phyloP scores from a whole-genome alignment of 2,113 vertebrate species.

The Lonchura striata region DNA sequence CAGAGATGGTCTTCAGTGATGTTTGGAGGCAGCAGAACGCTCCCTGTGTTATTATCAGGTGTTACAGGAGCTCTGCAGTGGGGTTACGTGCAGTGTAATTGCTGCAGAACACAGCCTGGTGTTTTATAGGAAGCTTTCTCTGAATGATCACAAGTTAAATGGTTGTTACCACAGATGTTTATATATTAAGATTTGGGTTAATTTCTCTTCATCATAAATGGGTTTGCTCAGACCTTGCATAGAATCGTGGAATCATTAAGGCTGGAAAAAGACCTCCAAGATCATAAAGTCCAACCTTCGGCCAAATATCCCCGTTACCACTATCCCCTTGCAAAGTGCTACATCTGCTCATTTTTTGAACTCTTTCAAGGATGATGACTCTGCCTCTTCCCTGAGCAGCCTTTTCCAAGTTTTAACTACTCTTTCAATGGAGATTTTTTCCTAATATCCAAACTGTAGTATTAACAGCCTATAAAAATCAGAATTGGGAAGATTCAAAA shows the following conservation, averaged over 20 bases:
- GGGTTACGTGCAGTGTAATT: neutral
- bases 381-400: neutral
- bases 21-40: neutral
- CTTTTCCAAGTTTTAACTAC: neutral
- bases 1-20: neutral
- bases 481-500: neutral
- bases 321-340: neutral
- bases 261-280: neutral
- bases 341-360: neutral
- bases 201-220: neutral
- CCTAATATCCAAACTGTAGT: neutral
- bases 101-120: neutral
- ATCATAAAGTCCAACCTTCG: neutral
- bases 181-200: neutral
- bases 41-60: neutral
- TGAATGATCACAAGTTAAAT: neutral
- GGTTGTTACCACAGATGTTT: neutral
- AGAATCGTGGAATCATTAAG: neutral
- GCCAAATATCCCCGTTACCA: neutral
- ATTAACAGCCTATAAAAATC: neutral
- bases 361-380: neutral
- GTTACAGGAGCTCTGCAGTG: accelerated
- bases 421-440: neutral
- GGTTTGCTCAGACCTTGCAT: neutral
- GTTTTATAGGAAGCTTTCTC: neutral